Percentiles rank a stretch among this genome's conserved stretches.
These are phyloP conservation scores for Philopedon plagiatum DNA, from an alignment of 2,888 invertebrate species.

Conservation along the genomic window DNA sequence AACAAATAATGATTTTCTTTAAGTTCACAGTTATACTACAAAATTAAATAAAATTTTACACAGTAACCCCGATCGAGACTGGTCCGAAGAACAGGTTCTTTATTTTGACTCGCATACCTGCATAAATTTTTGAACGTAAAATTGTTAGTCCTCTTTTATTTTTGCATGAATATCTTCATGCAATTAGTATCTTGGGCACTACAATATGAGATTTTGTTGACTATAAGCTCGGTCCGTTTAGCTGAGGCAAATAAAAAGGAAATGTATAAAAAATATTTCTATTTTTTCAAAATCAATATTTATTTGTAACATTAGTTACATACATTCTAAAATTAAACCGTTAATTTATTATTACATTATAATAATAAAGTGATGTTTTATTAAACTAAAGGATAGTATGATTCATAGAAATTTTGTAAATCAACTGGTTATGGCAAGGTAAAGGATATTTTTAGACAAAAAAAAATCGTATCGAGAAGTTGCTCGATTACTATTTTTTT, in stretches of 20 bases:
- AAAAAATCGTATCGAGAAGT: too few relatives aligned
- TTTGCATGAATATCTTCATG: not conserved
- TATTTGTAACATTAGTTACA: not conserved
- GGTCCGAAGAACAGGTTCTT: conserved; percentile 23
- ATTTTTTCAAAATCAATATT: too few relatives aligned
- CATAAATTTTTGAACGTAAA: conserved; percentile 12
- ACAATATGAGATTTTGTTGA: too few relatives aligned
- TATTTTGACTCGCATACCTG: conserved; percentile 24
- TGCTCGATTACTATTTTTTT: too few relatives aligned
- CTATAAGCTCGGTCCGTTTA: not conserved
- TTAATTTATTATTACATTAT: not conserved
- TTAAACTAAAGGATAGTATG: not conserved
- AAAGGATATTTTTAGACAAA: not conserved
- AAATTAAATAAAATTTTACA: conserved; percentile 24
- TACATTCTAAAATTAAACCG: not conserved
- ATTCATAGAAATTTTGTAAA: not conserved
- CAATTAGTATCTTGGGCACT: too few relatives aligned
- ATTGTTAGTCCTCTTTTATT: not conserved
- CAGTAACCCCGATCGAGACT: conserved; percentile 29
- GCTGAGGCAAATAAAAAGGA: not conserved
- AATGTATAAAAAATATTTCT: too few relatives aligned
- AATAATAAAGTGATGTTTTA: not conserved
- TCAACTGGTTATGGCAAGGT: not conserved
- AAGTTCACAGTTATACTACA: conserved; percentile 19
- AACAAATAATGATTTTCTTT: not conserved